Conservation (phyloP, 2,888 invertebrate species). For the Euplexia lucipara region DNA sequence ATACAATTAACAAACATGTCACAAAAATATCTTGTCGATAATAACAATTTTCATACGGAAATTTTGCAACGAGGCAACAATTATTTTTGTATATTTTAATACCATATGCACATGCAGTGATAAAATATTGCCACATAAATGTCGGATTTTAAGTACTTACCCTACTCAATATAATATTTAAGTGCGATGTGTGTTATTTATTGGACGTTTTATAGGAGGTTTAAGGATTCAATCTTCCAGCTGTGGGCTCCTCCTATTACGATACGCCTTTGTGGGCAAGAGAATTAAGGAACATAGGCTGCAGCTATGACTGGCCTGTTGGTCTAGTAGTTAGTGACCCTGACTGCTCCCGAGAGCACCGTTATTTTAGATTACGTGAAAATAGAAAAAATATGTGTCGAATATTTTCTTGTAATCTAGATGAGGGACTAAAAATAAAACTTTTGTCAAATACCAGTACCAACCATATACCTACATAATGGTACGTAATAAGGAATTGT, state of each 20-base stretch:
- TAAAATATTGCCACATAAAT: slow-evolving; percentile 36
- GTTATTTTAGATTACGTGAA: too few species aligned
- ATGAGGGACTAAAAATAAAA: too few species aligned
- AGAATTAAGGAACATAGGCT: too few species aligned
- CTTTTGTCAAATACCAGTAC: too few species aligned
- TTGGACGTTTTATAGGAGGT: background rate
- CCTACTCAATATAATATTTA: slow-evolving; percentile 14
- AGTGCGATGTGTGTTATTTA: slow-evolving; percentile 1
- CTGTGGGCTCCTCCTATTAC: background rate
- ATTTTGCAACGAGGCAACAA: slow-evolving; percentile 20
- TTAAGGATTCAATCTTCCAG: slow-evolving; percentile 4
- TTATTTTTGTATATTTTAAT: slow-evolving; percentile 43
- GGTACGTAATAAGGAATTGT: too few species aligned
- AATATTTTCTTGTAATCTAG: too few species aligned
- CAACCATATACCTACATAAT: too few species aligned
- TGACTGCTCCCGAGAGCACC: too few species aligned
- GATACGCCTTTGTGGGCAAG: background rate
- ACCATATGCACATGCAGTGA: slow-evolving; percentile 15
- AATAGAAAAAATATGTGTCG: too few species aligned
- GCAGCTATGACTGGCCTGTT: too few species aligned
- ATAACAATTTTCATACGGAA: slow-evolving; percentile 33
- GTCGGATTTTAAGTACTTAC: slow-evolving; percentile 27
- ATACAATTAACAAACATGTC: slow-evolving; percentile 4
- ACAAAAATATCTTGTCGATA: slow-evolving; percentile 15
- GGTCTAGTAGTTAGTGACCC: too few species aligned